Base-by-base conservation (phyloP, 2,797 vertebrate genomes). In the Sebastiscus albofasciatus region DNA sequence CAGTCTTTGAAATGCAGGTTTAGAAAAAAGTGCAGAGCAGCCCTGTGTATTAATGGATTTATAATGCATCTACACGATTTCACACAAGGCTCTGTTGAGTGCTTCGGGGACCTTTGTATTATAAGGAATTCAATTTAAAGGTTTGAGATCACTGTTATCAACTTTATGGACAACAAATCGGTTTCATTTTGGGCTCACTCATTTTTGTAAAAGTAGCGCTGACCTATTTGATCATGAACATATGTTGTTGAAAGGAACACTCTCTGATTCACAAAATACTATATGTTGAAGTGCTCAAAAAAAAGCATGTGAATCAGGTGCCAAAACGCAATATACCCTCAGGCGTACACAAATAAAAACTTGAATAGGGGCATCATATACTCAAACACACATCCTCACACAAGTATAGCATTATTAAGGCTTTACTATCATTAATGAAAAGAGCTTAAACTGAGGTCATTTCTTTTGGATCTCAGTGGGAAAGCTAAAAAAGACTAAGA, bases 1-100 rank as follows among this genome's bases (percentile, higher is more conserved):
- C 39, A 18, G 42, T 46, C 16, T 80, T 66, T 66, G 46, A 86
- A 61, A 77, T 49, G 20, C 68, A 55, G 52, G 58, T 60, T 68
- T 26, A 33, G 2, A 69, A 29, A 26, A 67, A 58, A 59, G 26
- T 22, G 26, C 31, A 62, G 6, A 20, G 24, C 22, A 18, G 27
- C 14, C 6, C 6, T 24, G 20, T 26, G 6, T 52, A 52, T 46
- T 70, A 67, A 70, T 80, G 34, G 62, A 72, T 39, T 61, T 4
- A 56, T 65, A n/a, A 62, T 61, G 56, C 39, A 42, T 69, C 59
- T 36, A 12, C 20, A 75, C 59, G 18, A 65, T 60, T 69, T 59
- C 39, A 70, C 16, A 54, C 36, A 65, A 49, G 39, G 58, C 58
- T 64, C 7, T 24, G 36, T 22, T 20, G 11, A 54, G 33, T 55